Evolutionary conservation across 1,140 invertebrate genomes (phyloP).

Genomic region (Cotesia chilonis): DNA sequence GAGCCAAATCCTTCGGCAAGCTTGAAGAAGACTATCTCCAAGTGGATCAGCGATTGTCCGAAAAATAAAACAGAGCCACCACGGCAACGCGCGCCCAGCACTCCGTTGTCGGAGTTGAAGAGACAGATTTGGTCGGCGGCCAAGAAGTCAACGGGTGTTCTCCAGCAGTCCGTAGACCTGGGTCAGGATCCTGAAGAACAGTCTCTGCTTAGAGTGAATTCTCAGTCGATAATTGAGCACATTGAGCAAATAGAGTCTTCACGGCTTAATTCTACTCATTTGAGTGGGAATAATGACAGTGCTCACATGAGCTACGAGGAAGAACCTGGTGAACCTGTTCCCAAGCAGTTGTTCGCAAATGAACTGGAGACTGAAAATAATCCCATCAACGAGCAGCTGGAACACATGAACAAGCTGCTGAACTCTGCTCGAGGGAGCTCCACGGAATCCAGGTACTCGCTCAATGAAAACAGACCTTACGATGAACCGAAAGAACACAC

Average conservation of each 20-base stretch:
- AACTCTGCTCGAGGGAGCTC: conserved; percentile 50
- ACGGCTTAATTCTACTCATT: no score
- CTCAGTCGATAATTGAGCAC: no score
- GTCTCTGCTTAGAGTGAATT: no score
- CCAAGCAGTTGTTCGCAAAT: conserved; percentile 46
- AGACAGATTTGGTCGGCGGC: conserved; percentile 54
- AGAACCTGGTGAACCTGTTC: background rate
- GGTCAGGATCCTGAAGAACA: background rate
- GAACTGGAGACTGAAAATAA: conserved; percentile 38
- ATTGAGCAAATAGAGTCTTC: no score
- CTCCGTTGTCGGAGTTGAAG: conserved; percentile 67
- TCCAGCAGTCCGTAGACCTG: background rate
- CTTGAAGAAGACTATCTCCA: conserved; percentile 64
- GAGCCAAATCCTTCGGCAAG: conserved; percentile 65
- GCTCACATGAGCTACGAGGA: no score
- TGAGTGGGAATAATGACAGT: no score
- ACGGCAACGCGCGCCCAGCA: conserved; percentile 59
- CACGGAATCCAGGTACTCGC: conserved; percentile 49
- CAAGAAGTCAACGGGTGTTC: conserved; percentile 4
- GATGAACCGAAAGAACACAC: conserved; percentile 44
- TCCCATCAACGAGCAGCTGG: conserved; percentile 54
- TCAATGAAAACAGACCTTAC: conserved; percentile 49
- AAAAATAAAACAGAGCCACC: conserved; percentile 59
- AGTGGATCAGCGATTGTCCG: conserved; percentile 61
- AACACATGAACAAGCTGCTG: conserved; percentile 54